These are phyloP conservation scores for Chionodraco myersi DNA, from an alignment of 2,113 vertebrate genomes.

Conservation along the genomic window DNA sequence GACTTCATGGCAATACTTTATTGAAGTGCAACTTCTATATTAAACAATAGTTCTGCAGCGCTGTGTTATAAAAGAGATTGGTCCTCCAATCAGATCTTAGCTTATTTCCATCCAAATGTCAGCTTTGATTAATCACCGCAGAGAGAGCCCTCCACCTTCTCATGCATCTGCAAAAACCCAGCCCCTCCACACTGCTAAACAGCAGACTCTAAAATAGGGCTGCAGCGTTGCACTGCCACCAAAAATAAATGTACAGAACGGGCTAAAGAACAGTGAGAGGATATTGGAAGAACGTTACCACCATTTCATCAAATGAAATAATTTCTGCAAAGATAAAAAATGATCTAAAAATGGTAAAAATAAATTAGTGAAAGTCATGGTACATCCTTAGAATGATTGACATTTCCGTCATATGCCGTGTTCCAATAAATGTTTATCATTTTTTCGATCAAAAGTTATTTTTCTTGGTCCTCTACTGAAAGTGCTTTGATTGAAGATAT, in stretches of 20 bases:
- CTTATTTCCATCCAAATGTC: conserved; percentile 78
- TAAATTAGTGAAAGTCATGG: conserved; percentile 53
- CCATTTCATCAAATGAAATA: conserved; percentile 64
- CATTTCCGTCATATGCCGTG: conserved; percentile 68
- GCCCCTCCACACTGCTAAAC: conserved; percentile 42
- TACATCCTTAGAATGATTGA: conserved; percentile 74
- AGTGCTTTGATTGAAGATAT: conserved; percentile 7
- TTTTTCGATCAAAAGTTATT: conserved; percentile 57
- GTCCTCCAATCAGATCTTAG: conserved; percentile 51
- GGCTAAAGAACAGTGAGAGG: conserved; percentile 31
- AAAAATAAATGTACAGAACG: conserved; percentile 39
- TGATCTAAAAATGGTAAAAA: conserved; percentile 19
- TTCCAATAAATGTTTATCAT: conserved; percentile 77
- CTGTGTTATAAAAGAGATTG: conserved; percentile 66
- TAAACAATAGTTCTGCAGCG: conserved; percentile 60
- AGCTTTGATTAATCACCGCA: conserved; percentile 80
- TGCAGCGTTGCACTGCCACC: conserved; percentile 4
- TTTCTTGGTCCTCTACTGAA: conserved; percentile 29
- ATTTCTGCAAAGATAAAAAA: conserved; percentile 39
- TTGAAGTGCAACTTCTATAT: conserved; percentile 36
- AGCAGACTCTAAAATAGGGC: conserved; percentile 56
- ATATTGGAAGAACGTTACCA: conserved; percentile 65
- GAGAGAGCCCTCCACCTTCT: conserved; percentile 66
- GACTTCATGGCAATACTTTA: conserved; percentile 31
- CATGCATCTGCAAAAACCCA: conserved; percentile 64